Evolutionary conservation across 64 coral and sea anemone genomes (phyloP).

Genomic region (Catalaphyllia jardinei): DNA sequence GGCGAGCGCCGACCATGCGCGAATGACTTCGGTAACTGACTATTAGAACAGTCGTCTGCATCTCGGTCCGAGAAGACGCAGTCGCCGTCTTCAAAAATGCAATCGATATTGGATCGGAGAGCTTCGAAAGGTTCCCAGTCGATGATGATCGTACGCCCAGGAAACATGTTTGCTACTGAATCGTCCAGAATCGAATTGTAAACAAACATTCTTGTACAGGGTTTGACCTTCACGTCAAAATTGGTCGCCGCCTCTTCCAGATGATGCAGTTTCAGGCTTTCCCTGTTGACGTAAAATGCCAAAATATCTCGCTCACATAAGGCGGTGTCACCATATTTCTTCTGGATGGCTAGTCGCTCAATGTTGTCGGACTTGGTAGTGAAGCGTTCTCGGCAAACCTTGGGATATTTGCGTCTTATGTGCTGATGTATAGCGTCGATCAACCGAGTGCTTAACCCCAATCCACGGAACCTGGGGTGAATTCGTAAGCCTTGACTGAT

Average conservation of each 20-base stretch:
- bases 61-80: constrained; percentile 78
- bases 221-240: constrained; percentile 55
- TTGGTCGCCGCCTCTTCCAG: not conserved
- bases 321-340: constrained; percentile 84
- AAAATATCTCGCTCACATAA: constrained; percentile 80
- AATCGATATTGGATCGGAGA: constrained; percentile 72
- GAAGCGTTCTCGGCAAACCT: constrained; percentile 81
- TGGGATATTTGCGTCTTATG: constrained; percentile 68
- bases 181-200: constrained; percentile 61
- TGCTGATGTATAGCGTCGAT: constrained; percentile 80
- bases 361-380: constrained; percentile 94
- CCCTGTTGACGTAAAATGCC: constrained; percentile 72
- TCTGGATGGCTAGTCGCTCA: constrained; percentile 88
- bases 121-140: constrained; percentile 92
- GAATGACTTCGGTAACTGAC: constrained; percentile 80
- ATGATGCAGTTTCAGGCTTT: constrained; percentile 13
- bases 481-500: constrained; percentile 91
- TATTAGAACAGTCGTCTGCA: constrained; percentile 38
- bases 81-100: constrained; percentile 62
- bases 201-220: constrained; percentile 58
- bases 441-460: constrained; percentile 74
- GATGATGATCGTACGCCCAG: constrained; percentile 72
- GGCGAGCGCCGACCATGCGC: constrained; percentile 78
- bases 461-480: constrained; percentile 76
- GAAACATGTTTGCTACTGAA: constrained; percentile 79